phyloP scores from a whole-genome alignment of 2,797 vertebrate species.

The Podargus strigoides region DNA sequence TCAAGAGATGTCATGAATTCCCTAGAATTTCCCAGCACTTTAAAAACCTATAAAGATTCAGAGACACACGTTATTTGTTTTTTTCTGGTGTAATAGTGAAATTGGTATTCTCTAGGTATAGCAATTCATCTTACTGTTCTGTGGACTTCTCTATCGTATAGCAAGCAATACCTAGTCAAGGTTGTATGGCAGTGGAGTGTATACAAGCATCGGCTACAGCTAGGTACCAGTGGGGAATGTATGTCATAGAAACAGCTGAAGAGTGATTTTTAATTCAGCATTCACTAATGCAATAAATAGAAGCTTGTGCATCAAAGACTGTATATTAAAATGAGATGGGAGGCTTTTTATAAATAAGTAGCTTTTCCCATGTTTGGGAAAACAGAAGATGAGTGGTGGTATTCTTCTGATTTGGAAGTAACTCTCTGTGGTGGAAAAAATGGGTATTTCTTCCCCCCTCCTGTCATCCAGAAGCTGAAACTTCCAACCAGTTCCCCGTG shows the following conservation, averaged over 20 bases:
- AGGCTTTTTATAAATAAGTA: not conserved
- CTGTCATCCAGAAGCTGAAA: not conserved
- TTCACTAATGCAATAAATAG: not conserved
- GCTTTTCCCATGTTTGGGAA: not conserved
- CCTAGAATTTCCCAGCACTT: not conserved
- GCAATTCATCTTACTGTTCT: not conserved
- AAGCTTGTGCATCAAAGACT: not conserved
- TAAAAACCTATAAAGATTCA: not conserved
- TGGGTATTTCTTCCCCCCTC: not conserved
- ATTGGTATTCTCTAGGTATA: not conserved
- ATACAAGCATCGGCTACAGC: not conserved
- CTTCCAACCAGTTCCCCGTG: not conserved
- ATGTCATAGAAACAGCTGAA: not conserved
- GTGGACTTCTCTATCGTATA: not conserved
- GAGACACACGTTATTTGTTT: not conserved
- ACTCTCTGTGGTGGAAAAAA: not conserved
- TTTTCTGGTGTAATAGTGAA: not conserved
- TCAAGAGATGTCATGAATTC: not conserved
- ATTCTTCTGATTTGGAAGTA: not conserved
- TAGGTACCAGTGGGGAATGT: not conserved
- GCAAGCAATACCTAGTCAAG: not conserved
- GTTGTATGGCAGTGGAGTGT: not conserved
- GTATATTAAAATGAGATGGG: not conserved
- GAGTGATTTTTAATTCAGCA: not conserved
- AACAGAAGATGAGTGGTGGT: not conserved